Evolutionary conservation across 2,888 invertebrate genomes (phyloP).

Genomic region (Acanthosoma haemorrhoidale): DNA sequence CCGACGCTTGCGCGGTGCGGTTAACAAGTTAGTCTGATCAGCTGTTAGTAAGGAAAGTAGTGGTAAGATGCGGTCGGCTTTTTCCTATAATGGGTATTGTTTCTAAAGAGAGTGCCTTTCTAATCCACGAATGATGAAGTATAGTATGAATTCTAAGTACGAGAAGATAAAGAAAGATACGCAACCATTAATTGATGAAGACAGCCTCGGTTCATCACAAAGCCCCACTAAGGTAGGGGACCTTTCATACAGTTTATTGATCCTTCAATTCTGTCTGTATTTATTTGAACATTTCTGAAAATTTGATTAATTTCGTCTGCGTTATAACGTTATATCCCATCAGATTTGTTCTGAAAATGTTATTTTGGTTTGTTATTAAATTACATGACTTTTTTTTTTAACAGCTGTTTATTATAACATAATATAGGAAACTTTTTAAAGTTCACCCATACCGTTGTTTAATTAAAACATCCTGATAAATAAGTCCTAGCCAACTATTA

Average conservation of each 20-base stretch:
- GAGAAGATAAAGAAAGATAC: constrained; percentile 46
- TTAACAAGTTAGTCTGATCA: neutral
- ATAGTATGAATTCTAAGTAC: constrained; percentile 47
- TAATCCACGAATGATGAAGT: constrained; percentile 45
- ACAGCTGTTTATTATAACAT: no score
- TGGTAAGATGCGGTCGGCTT: constrained; percentile 28
- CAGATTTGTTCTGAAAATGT: no score
- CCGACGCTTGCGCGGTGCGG: neutral
- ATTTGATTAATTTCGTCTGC: neutral
- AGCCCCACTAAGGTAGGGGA: constrained; percentile 37
- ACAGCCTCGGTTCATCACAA: constrained; percentile 35
- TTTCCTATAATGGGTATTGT: neutral
- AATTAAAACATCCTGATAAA: no score
- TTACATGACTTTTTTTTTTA: no score
- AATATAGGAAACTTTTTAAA: no score
- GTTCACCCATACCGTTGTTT: no score
- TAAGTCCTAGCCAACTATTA: no score
- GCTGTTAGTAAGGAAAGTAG: neutral
- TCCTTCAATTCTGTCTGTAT: constrained; percentile 20
- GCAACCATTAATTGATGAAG: constrained; percentile 40
- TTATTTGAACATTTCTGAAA: neutral
- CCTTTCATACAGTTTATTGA: constrained; percentile 20
- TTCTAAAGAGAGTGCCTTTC: constrained; percentile 7
- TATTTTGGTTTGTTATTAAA: no score
- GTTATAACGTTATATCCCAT: no score